Percentiles rank a stretch among this genome's conserved stretches.
Conservation (phyloP, 2,888 invertebrate species). For the Metallyticus violacea region DNA sequence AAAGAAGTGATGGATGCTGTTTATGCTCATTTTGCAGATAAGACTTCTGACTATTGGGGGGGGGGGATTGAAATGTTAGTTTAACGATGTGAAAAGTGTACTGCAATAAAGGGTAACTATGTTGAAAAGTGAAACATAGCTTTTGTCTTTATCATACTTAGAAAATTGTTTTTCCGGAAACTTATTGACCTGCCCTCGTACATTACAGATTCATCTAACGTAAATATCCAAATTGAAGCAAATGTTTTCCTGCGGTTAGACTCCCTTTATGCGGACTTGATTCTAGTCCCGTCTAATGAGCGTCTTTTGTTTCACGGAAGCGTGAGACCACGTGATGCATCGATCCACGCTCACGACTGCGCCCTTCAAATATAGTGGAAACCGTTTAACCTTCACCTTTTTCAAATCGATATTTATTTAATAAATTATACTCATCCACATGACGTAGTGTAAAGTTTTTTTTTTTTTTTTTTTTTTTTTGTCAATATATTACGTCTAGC, state of each 20-base stretch:
- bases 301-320: neutral
- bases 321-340: neutral
- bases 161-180: no score
- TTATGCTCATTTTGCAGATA: no score
- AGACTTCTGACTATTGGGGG: no score
- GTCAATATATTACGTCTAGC: neutral
- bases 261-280: neutral
- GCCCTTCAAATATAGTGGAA: neutral
- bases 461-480: no score
- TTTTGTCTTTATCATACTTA: no score
- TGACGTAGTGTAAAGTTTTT: neutral
- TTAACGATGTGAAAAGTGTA: no score
- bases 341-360: neutral
- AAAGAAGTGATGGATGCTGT: no score
- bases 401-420: neutral
- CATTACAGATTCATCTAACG: no score
- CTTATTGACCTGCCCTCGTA: neutral
- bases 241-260: neutral
- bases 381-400: neutral
- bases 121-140: no score
- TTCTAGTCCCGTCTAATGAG: neutral
- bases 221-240: no score
- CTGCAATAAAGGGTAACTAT: no score
- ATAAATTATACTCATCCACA: neutral
- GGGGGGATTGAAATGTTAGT: no score